Percentiles rank a stretch among this genome's conserved stretches.
Evolutionary conservation across 2,888 invertebrate genomes (phyloP).

Genomic region (Sphinx pinastri): DNA sequence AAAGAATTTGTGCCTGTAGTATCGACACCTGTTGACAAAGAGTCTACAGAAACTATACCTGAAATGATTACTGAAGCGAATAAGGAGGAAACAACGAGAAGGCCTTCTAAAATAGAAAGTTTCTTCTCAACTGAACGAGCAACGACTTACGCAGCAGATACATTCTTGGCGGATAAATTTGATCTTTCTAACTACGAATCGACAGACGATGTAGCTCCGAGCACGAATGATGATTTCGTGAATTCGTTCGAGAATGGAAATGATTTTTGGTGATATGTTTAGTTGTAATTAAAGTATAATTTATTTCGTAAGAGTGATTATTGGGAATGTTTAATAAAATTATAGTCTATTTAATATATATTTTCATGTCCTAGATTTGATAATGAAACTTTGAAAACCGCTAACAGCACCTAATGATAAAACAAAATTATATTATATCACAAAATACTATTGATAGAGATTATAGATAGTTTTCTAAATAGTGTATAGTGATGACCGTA

Average conservation of each 20-base stretch:
- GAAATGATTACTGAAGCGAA: conserved; percentile 25
- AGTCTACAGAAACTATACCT: conserved; percentile 27
- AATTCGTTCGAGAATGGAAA: conserved; percentile 58
- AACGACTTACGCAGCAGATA: conserved; percentile 62
- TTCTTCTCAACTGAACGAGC: conserved; percentile 72
- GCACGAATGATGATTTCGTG: conserved; percentile 47
- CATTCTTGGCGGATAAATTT: conserved; percentile 74
- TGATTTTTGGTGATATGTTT: conserved; percentile 41
- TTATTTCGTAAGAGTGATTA: no score
- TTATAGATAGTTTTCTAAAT: no score
- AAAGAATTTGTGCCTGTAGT: neutral
- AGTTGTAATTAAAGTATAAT: conserved; percentile 15
- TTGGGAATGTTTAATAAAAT: no score
- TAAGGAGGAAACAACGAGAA: conserved; percentile 30
- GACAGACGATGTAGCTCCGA: conserved; percentile 51
- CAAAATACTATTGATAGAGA: no score
- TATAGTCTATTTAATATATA: no score
- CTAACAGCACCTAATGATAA: no score
- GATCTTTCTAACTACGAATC: conserved; percentile 68
- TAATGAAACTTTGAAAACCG: no score
- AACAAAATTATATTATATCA: no score
- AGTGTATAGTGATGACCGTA: no score
- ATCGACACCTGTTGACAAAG: conserved; percentile 6
- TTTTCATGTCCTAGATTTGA: no score
- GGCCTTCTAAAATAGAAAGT: conserved; percentile 48